Base-by-base conservation (phyloP, 2,888 invertebrate species). In the Microplitis deprimator region DNA sequence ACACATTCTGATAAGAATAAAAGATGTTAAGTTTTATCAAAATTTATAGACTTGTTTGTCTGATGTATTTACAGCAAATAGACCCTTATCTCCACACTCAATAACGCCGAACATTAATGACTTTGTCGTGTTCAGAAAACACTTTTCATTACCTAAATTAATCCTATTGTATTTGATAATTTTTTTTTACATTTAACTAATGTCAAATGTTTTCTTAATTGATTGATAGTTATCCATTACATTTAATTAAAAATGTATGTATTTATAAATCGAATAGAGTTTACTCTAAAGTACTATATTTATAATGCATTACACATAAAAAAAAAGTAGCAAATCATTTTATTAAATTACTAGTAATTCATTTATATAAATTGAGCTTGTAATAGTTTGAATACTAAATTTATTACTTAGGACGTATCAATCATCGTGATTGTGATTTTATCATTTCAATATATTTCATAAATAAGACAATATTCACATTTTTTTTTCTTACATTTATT, bases 31-130 rank as follows among this genome's bases (percentile, higher is more conserved):
- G 77, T 81, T 83, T 79, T 79, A 82, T 84, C 82, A 83, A 83
- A 85, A 85, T 85, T 86, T 81, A 85, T 84, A 82, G 79, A 79
- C 78, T 81, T 83, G 83, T 83, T 84, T 84, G 81, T 83, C 80
- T 80, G 80, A 76, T 61, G 62, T 41, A 60, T 70, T 50, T 70
- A 6, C 16, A 13, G 65, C 38, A 65, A 65, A 29, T 38, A 65
- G 65, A 38, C 20, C 38, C 38, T 65, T 65, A 65, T 65, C 65
- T 29, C 8, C 6, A 2, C 17, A 17, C 7, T 7, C 20, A 13
- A 13, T 50, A 50, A 13, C 65, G 13, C 13, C 20, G 65, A 65
- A 7, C 38, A 29, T 29, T 65, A 10, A 65, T 65, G 38, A 65
- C 65, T 29, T 65, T 10, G 20, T 65, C 10, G 20, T 38, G 13